Conservation (phyloP, 2,113 vertebrate species). For the Psilopogon haemacephalus region DNA sequence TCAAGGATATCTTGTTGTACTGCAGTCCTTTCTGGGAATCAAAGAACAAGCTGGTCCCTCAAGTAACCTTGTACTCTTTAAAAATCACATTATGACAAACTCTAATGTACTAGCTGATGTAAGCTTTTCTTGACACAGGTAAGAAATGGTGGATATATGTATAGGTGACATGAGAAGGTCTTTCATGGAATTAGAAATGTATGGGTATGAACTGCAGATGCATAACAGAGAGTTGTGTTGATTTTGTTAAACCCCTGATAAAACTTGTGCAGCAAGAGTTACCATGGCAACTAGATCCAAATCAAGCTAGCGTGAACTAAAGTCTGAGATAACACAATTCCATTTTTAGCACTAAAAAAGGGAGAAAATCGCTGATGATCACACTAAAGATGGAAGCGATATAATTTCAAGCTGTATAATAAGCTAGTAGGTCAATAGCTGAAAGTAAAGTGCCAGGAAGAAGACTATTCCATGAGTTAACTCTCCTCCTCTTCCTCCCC, state of each 20-base stretch:
- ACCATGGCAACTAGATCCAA: conserved; percentile 64
- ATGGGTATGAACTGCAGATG: background rate
- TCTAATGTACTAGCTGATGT: background rate
- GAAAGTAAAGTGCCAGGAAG: background rate
- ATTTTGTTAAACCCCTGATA: conserved; percentile 54
- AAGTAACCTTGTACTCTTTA: background rate
- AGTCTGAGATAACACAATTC: conserved; percentile 41
- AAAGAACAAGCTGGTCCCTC: background rate
- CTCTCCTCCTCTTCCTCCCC: no score
- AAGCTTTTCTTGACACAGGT: background rate
- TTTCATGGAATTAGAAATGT: background rate
- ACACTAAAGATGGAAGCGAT: conserved; percentile 17
- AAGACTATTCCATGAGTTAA: background rate
- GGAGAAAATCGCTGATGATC: conserved; percentile 18
- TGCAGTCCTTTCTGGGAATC: background rate
- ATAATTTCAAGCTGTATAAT: background rate
- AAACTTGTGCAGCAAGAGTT: conserved; percentile 44
- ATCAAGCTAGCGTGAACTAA: conserved; percentile 44
- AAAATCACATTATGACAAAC: background rate
- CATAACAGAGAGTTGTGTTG: background rate
- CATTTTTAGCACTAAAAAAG: conserved; percentile 49
- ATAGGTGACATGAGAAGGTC: background rate
- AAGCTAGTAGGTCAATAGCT: background rate
- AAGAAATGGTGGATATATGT: background rate
- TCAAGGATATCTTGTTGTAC: background rate